Evolutionary conservation across 2,888 invertebrate species (phyloP).

Genomic region (Plutella xylostella): DNA sequence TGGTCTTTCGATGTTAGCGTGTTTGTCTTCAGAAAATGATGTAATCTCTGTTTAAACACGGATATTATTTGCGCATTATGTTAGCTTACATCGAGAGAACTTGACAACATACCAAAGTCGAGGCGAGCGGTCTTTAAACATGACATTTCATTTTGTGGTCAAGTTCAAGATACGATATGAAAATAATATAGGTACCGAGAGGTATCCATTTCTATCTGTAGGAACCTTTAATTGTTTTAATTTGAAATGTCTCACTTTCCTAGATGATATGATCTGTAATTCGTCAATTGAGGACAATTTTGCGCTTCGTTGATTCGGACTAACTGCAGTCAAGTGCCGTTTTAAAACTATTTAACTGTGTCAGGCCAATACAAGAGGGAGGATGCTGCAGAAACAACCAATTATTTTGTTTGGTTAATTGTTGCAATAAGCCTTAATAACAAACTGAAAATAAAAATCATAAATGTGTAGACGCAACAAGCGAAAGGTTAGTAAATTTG

Average conservation of each 20-base stretch:
- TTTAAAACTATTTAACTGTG: slow-evolving; percentile 35
- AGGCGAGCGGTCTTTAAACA: slow-evolving; percentile 28
- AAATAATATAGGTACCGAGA: too few species aligned
- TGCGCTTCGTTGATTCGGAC: slow-evolving; percentile 30
- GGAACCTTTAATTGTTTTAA: too few species aligned
- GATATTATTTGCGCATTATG: slow-evolving; percentile 47
- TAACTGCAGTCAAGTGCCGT: slow-evolving; percentile 26
- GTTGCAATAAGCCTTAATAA: too few species aligned
- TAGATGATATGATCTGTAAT: slow-evolving; percentile 28
- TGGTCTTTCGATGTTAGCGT: background rate
- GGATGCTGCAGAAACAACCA: too few species aligned
- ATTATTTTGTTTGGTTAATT: too few species aligned
- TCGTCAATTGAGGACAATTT: slow-evolving; percentile 62
- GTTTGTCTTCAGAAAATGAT: slow-evolving; percentile 28
- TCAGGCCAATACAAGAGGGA: too few species aligned
- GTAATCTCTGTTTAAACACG: slow-evolving; percentile 41
- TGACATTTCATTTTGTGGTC: slow-evolving; percentile 50
- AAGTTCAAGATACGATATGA: slow-evolving; percentile 47
- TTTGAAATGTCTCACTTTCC: slow-evolving; percentile 27
- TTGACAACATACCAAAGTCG: slow-evolving; percentile 28
- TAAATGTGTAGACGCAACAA: too few species aligned
- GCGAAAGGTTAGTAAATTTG: too few species aligned
- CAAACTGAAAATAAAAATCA: too few species aligned
- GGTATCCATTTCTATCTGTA: too few species aligned
- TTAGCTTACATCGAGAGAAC: slow-evolving; percentile 34